Base-by-base conservation (phyloP, 2,888 invertebrate genomes). In the Zygogramma bicolorata region DNA sequence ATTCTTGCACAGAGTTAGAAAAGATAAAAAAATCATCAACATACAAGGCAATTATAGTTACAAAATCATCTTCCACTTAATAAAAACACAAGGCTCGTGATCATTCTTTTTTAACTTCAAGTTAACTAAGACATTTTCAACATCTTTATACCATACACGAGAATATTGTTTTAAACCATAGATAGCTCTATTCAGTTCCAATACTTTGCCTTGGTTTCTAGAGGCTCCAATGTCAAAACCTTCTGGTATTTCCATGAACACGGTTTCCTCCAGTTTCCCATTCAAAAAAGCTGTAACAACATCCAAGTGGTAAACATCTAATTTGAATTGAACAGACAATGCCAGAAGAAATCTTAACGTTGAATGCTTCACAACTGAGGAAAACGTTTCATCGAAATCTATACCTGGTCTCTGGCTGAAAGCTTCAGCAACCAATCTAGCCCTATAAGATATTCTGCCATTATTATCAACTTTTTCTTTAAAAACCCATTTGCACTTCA, bases 11-110 rank as follows among this genome's bases (percentile, higher is more conserved):
- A 62, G 65, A 31, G 49, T 77, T 79, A 42, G 73, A 75, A 71
- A 80, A 77, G 65, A 79, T 71, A 60, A 79, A 77, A 66, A 79
- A 80, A 68, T 80, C 69, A 42, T 69, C 63, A 7, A 63, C 77
- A 76, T 77, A 78, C n/a, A 79, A 53, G 6, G 77, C 76, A 65
- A 80, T 61, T 38, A 77, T 69, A n/a, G 75, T 77, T 49, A 72
- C 61, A 7, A 66, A 49, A 68, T 49, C 18, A 60, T 68, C 40
- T 31, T 61, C 65, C 62, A 34, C 20, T 79, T 79, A 8, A 71
- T 73, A 73, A 72, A 80, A 27, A 79, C 49, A 68, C 77, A 79
- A 63, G 79, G 75, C 67, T 80, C 79, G 49, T 68, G 65, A 13
- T 75, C 53, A 25, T 76, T 75, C 68, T 65, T 77, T 58, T 73